phyloP scores from a whole-genome alignment of 2,113 vertebrate genomes.

The Syngnathus floridae region DNA sequence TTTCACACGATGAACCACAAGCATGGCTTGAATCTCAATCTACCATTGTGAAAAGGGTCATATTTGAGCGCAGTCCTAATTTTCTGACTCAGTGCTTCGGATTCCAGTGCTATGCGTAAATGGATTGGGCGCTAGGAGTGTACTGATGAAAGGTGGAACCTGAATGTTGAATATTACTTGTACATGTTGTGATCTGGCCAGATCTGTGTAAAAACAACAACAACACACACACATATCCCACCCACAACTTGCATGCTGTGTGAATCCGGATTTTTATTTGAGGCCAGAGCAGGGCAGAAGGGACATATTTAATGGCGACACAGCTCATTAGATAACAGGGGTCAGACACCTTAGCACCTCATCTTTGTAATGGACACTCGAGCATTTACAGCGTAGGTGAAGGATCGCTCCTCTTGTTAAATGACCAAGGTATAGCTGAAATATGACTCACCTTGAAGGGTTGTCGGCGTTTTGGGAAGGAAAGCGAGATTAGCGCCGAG shows the following conservation, averaged over 20 bases:
- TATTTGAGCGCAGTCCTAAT: constrained; percentile 49
- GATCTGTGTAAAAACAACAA: not conserved
- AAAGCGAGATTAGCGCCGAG: constrained; percentile 52
- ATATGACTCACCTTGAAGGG: constrained; percentile 50
- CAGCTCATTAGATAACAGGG: constrained; percentile 58
- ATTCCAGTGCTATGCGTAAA: constrained; percentile 21
- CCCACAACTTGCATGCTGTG: constrained; percentile 25
- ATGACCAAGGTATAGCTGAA: not conserved
- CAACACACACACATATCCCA: too few species aligned
- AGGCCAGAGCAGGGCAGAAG: constrained; percentile 38
- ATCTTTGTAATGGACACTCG: constrained; percentile 49
- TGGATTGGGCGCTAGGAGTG: not conserved
- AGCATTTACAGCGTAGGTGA: constrained; percentile 15
- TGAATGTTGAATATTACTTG: too few species aligned
- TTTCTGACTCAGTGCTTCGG: constrained; percentile 52
- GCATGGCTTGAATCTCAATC: constrained; percentile 42
- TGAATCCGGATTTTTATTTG: constrained; percentile 59
- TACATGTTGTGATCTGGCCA: not conserved
- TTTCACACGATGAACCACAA: constrained; percentile 23
- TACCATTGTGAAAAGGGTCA: constrained; percentile 40
- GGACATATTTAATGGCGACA: constrained; percentile 55
- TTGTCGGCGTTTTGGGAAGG: constrained; percentile 35
- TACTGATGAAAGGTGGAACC: not conserved
- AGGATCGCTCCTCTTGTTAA: not conserved
- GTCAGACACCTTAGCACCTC: constrained; percentile 44